phyloP scores from a whole-genome alignment of 2,113 vertebrate species.

The Crotalus viridis region DNA sequence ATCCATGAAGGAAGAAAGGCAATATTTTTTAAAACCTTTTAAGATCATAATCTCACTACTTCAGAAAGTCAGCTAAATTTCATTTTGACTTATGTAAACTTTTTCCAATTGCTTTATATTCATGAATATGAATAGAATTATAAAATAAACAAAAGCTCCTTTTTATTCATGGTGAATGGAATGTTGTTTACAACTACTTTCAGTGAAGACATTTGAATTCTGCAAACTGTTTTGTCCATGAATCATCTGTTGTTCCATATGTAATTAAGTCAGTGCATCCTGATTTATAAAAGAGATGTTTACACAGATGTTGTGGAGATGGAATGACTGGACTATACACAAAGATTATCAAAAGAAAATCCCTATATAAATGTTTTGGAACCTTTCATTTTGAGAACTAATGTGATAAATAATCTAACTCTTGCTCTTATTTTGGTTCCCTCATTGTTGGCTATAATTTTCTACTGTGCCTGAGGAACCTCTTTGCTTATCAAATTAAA shows the following conservation, averaged over 20 bases:
- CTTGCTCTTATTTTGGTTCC: background rate
- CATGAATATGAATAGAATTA: background rate
- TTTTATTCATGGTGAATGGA: conserved; percentile 18
- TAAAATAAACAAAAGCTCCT: conserved; percentile 18
- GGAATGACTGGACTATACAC: background rate
- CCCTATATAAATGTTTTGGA: conserved; percentile 2
- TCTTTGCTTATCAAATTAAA: background rate
- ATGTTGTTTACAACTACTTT: conserved; percentile 32
- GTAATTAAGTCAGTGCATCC: conserved; percentile 34
- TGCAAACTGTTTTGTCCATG: conserved; percentile 25
- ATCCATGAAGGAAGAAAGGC: background rate
- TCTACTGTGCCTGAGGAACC: background rate
- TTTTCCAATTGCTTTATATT: conserved; percentile 1
- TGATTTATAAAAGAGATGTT: conserved; percentile 28
- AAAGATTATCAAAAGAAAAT: background rate
- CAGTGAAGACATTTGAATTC: conserved; percentile 29
- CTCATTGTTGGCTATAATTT: background rate
- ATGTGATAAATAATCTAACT: background rate
- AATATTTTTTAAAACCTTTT: background rate
- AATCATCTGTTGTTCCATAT: conserved; percentile 42
- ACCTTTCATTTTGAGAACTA: background rate
- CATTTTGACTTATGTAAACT: conserved; percentile 2
- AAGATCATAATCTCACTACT: background rate
- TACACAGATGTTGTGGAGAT: conserved; percentile 17
- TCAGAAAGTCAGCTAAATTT: background rate